Evolutionary conservation across 2,888 invertebrate genomes (phyloP).

Genomic region (Nowickia ferox): DNA sequence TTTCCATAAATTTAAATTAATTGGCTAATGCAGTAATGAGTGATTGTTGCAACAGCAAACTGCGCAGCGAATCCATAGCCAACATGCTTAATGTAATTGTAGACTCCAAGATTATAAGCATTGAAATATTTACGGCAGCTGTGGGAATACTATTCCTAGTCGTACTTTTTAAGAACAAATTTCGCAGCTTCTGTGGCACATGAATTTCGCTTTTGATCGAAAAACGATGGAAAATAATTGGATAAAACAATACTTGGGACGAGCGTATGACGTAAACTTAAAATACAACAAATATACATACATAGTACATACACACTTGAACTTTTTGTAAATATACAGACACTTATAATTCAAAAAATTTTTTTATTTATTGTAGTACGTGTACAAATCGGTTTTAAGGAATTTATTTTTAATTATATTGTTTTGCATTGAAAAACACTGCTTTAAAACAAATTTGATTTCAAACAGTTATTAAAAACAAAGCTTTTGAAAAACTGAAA

Average conservation of each 20-base stretch:
- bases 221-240: neutral
- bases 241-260: neutral
- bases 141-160: conserved; percentile 81
- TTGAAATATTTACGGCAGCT: conserved; percentile 81
- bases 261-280: conserved; percentile 39
- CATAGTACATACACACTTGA: conserved; percentile 14
- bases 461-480: too few relatives aligned
- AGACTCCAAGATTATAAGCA: conserved; percentile 81
- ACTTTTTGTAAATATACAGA: conserved; percentile 52
- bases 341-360: too few relatives aligned
- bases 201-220: conserved; percentile 64
- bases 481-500: too few relatives aligned
- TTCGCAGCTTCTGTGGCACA: conserved; percentile 79
- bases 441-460: too few relatives aligned
- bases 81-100: conserved; percentile 80
- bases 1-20: neutral
- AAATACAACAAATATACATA: conserved; percentile 14
- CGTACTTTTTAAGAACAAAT: conserved; percentile 81
- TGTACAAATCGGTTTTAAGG: neutral
- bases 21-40: conserved; percentile 74
- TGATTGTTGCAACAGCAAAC: conserved; percentile 80
- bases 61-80: conserved; percentile 79
- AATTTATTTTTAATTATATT: too few relatives aligned
- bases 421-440: too few relatives aligned
- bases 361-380: neutral